A percentile compares a stretch with the other conserved stretches of the same genome.
Evolutionary conservation across 64 coral and sea anemone genomes (phyloP).

Genomic region (Stichodactyla helianthus): DNA sequence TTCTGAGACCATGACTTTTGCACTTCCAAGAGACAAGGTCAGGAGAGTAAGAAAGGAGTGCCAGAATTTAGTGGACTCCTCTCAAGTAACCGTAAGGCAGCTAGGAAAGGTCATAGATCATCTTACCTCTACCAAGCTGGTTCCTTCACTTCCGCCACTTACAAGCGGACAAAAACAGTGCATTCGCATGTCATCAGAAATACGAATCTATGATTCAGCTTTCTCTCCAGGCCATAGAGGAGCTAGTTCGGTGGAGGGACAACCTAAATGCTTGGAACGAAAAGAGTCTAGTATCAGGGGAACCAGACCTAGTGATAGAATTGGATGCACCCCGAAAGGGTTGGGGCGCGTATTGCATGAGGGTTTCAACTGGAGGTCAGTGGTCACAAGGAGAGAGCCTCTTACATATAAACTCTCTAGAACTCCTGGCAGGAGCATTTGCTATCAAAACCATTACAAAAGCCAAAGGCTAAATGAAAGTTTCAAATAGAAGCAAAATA

Average conservation of each 20-base stretch:
- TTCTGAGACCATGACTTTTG: background rate
- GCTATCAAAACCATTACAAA: background rate
- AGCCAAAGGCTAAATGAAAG: constrained; percentile 18
- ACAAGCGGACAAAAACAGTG: constrained; percentile 26
- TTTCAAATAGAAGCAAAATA: background rate
- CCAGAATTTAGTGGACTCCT: background rate
- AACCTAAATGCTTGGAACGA: constrained; percentile 21
- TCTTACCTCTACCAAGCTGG: no score
- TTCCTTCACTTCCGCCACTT: constrained; percentile 5
- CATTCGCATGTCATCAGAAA: background rate
- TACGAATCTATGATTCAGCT: background rate
- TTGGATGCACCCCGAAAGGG: constrained; percentile 46
- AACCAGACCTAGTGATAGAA: constrained; percentile 44
- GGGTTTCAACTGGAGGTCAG: constrained; percentile 20
- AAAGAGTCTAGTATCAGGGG: constrained; percentile 20
- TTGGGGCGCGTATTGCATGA: constrained; percentile 55
- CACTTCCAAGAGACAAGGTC: constrained; percentile 14
- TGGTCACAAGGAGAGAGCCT: constrained; percentile 4
- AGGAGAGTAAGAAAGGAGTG: background rate
- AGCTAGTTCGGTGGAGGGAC: constrained; percentile 28
- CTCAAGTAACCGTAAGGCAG: background rate
- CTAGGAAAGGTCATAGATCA: no score
- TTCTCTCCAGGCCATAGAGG: background rate
- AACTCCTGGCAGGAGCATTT: constrained; percentile 34
- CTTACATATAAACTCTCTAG: constrained; percentile 40